A percentile compares a stretch with the other conserved stretches of the same genome.
These are phyloP conservation scores for Celastrina argiolus DNA, from an alignment of 2,888 invertebrate species.

Conservation along the genomic window DNA sequence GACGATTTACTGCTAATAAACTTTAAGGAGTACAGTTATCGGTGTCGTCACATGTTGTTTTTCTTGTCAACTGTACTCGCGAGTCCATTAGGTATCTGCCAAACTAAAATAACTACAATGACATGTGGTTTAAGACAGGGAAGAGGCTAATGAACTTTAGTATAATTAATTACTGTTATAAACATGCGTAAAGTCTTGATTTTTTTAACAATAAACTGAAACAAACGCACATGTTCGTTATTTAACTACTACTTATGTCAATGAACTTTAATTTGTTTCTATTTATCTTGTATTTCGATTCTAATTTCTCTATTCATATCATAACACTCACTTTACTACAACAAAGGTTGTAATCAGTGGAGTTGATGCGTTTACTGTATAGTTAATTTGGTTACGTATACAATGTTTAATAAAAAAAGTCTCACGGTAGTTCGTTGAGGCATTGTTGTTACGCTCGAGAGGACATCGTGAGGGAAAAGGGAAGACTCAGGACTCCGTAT, in stretches of 20 bases:
- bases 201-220: not conserved
- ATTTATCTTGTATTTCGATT: conserved; percentile 8
- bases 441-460: conserved; percentile 63
- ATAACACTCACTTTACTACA: conserved; percentile 1
- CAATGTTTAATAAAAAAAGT: conserved; percentile 46
- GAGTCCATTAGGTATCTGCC: not conserved
- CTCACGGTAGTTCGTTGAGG: conserved; percentile 62
- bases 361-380: conserved; percentile 21
- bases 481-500: conserved; percentile 54
- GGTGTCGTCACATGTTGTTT: not conserved
- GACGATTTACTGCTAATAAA: not conserved
- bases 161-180: not conserved
- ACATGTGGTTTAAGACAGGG: not conserved
- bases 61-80: not conserved
- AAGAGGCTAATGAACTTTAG: not conserved
- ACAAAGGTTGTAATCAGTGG: conserved; percentile 15
- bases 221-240: not conserved
- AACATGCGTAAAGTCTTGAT: not conserved
- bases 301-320: conserved; percentile 6
- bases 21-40: not conserved
- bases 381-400: conserved; percentile 39
- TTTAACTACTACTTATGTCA: not conserved
- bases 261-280: not conserved
- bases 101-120: not conserved
- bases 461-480: conserved; percentile 49